Evolutionary conservation across 2,113 vertebrate genomes (phyloP), one percentile per base, ranked within the genome.

Genomic region (Megaleporinus macrocephalus): DNA sequence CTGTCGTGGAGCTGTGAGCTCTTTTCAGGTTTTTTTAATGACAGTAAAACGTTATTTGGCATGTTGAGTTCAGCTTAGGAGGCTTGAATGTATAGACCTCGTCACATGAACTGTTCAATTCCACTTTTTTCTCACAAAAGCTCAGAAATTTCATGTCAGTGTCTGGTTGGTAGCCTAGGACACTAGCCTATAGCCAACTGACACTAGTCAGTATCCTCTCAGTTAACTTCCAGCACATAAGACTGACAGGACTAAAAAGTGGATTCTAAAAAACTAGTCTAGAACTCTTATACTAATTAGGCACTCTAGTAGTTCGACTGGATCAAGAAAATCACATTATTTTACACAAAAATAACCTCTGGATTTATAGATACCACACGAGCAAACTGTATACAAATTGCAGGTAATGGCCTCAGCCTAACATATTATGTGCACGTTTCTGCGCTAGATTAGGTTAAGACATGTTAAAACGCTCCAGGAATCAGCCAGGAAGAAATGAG

Each of bases 401-500:
- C 57, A 47, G 14, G 49, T n/a, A 33, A 36, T 65, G 36, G 55
- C 30, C 22, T 30, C 12, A 65, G 27, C 65, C 26, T 30, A 44
- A 53, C 61, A 26, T 49, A 63, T 57, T 51, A 9, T 81, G 27
- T 81, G 72, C 75, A 62, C 7, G 16, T 82, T 89, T 33, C 27
- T 30, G 1, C 9, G 15, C 26, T 65, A 33, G 15, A 29, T 63
- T 63, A 27, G 61, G 26, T 18, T 18, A 65, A 29, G 5, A 3
- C 12, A 85, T 87, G 41, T 90, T 87, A 85, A 89, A 91, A 86
- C 87, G 84, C 83, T 87, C 47, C 18, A 72, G 9, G 82, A 89
- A 83, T 82, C 75, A 76, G 86, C 63, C 81, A 82, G 53, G 4
- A 76, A 77, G 89, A 92, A 88, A 90, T 91, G 76, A 84, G 85